These are phyloP conservation scores for Sterrhoptilus dennistouni DNA, from an alignment of 2,113 vertebrate genomes.

Conservation along the genomic window DNA sequence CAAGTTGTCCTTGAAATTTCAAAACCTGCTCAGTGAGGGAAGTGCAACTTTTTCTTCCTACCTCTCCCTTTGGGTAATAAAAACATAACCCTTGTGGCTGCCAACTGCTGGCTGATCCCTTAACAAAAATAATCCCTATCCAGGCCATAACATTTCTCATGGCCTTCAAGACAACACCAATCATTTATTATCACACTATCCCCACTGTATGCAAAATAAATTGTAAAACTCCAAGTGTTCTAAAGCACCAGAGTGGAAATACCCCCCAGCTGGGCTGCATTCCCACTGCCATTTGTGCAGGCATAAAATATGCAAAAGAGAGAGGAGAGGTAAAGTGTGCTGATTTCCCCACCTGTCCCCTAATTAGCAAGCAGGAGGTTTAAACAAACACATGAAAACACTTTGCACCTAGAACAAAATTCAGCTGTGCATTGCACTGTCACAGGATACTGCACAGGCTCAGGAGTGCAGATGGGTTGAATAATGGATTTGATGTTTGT, in stretches of 20 bases:
- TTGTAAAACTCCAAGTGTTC: background rate
- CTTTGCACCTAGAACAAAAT: background rate
- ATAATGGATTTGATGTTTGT: background rate
- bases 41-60: background rate
- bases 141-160: background rate
- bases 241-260: conserved; percentile 25
- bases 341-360: conserved; percentile 14
- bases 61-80: background rate
- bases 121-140: background rate
- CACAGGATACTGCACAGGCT: background rate
- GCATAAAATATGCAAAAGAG: background rate
- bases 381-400: background rate
- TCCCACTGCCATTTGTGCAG: conserved; percentile 17
- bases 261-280: conserved; percentile 12
- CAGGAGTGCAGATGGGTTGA: background rate
- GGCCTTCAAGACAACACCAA: background rate
- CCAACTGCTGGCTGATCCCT: background rate
- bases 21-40: background rate
- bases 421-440: background rate
- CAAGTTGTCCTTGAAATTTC: background rate
- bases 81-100: background rate
- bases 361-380: conserved; percentile 13
- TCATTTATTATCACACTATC: background rate
- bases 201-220: background rate
- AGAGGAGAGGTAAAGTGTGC: background rate